A percentile compares a stretch with the other conserved stretches of the same genome.
Evolutionary conservation across 2,888 invertebrate species (phyloP).

Genomic region (Tuberolachnus salignus): DNA sequence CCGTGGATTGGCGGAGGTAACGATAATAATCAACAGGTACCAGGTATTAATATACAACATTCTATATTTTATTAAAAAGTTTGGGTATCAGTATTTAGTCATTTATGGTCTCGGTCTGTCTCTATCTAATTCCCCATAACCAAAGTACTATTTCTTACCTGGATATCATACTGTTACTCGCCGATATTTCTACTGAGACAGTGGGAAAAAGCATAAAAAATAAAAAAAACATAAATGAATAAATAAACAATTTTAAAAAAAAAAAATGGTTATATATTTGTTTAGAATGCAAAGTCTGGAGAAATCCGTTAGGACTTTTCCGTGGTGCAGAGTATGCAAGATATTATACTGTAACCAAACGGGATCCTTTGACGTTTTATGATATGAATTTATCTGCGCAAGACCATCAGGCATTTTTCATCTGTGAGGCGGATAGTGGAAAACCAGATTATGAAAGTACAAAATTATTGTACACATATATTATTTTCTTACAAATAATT

Average conservation of each 20-base stretch:
- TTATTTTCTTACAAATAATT: no score
- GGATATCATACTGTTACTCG: no score
- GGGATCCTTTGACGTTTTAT: conserved; percentile 95
- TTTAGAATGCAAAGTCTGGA: conserved; percentile 90
- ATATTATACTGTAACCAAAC: conserved; percentile 88
- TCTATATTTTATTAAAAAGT: background rate
- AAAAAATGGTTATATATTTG: conserved; percentile 52
- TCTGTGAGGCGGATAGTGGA: conserved; percentile 85
- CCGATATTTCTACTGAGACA: no score
- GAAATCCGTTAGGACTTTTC: conserved; percentile 93
- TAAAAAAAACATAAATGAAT: no score
- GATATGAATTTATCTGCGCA: conserved; percentile 99
- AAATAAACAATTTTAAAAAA: no score
- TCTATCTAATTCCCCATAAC: no score
- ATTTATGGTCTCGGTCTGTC: no score
- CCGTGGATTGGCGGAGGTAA: conserved; percentile 86
- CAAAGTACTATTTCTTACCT: no score
- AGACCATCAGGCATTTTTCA: conserved; percentile 96
- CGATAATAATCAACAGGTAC: conserved; percentile 65
- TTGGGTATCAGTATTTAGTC: no score
- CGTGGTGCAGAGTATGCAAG: conserved; percentile 96
- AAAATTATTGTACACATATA: background rate
- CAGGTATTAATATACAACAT: conserved; percentile 61
- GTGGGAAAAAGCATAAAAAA: no score
- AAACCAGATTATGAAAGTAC: conserved; percentile 85